Conservation (phyloP, 1,140 invertebrate species). For the Papilio xuthus region DNA sequence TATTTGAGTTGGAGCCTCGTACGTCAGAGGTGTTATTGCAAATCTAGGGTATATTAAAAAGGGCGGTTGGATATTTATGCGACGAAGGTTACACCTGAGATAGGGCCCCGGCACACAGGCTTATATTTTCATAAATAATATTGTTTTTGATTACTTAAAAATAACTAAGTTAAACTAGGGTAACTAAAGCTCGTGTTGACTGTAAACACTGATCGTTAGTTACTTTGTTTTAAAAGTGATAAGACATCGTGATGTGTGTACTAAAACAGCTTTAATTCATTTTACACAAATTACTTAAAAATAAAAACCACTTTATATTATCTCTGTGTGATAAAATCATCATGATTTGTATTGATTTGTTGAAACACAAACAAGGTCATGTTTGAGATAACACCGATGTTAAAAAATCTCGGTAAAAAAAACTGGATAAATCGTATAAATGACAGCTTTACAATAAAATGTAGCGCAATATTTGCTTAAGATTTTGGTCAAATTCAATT, state of each 20-base stretch:
- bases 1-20: conserved; percentile 58
- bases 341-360: not conserved
- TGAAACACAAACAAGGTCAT: not conserved
- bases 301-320: not conserved
- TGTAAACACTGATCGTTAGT: too few species aligned
- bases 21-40: conserved; percentile 69
- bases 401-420: not conserved
- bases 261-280: too few species aligned
- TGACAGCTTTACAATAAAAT: not conserved
- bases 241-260: not conserved
- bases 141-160: not conserved
- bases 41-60: conserved; percentile 78
- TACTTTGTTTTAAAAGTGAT: not conserved
- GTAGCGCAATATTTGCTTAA: not conserved
- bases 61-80: conserved; percentile 62
- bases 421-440: not conserved
- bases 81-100: conserved; percentile 41
- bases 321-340: too few species aligned
- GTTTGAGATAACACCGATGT: not conserved
- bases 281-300: not conserved
- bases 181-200: too few species aligned
- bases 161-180: too few species aligned
- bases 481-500: not conserved
- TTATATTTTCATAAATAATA: not conserved
- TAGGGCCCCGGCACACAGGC: not conserved